Conservation (phyloP, 2,888 invertebrate species). For the Lamellibrachia satsuma region DNA sequence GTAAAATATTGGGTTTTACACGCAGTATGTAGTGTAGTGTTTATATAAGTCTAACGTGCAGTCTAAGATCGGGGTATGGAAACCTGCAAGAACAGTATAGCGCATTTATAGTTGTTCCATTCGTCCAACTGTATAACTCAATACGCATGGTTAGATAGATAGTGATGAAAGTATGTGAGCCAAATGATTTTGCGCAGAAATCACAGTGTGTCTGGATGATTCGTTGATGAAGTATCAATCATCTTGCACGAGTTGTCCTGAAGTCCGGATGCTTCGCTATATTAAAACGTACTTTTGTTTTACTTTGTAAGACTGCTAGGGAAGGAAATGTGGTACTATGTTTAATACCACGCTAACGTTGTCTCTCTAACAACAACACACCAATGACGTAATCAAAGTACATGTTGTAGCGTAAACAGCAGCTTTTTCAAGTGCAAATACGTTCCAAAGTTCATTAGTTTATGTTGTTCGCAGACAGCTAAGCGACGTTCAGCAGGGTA, state of each 20-base stretch:
- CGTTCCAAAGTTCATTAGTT: no score
- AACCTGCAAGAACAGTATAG: not conserved
- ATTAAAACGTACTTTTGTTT: not conserved
- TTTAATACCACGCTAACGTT: no score
- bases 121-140: not conserved
- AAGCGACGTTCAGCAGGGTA: no score
- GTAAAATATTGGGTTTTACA: not conserved
- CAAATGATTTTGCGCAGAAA: not conserved
- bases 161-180: not conserved
- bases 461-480: no score
- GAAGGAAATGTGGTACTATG: not conserved
- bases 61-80: not conserved
- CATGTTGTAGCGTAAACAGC: no score
- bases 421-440: no score
- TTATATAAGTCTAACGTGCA: not conserved
- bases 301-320: not conserved
- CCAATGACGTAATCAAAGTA: no score
- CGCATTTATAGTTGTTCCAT: not conserved
- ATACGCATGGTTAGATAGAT: not conserved
- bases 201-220: not conserved
- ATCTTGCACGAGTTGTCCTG: no score
- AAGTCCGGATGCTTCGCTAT: no score
- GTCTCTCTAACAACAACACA: no score
- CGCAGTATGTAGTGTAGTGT: not conserved
- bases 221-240: not conserved